Percentiles rank a stretch among this genome's conserved stretches.
Conservation (phyloP, 2,113 vertebrate genomes). For the Catharus minimus region DNA sequence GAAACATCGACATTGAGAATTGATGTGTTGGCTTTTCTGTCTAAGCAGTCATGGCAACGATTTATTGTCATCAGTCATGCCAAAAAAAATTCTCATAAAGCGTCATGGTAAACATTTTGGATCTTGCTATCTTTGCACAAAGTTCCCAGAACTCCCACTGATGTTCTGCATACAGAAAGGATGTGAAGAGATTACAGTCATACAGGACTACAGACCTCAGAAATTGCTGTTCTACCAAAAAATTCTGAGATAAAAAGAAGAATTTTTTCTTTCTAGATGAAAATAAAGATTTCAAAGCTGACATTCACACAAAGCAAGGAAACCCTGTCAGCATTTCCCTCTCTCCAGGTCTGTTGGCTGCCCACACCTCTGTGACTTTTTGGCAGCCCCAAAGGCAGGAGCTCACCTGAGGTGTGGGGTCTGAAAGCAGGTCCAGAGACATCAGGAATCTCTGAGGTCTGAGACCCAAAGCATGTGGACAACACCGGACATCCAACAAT, state of each 20-base stretch:
- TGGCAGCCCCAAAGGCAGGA: not conserved
- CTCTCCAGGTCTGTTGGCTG: not conserved
- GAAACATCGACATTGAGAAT: not conserved
- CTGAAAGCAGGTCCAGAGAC: not conserved
- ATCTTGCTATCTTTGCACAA: not conserved
- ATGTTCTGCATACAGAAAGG: not conserved
- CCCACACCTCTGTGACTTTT: not conserved
- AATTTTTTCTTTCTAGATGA: not conserved
- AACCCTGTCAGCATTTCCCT: not conserved
- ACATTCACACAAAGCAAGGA: not conserved
- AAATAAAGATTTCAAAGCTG: not conserved
- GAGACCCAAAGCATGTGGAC: fast-evolving
- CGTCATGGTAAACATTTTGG: not conserved
- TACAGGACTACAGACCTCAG: not conserved
- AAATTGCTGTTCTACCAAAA: not conserved
- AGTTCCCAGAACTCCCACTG: not conserved
- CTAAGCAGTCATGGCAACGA: not conserved
- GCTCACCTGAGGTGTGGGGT: not conserved
- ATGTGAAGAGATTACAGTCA: not conserved
- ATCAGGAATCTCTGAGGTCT: not conserved
- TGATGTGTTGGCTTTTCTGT: not conserved
- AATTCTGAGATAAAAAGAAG: not conserved
- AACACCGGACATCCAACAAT: not conserved
- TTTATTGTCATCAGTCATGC: not conserved
- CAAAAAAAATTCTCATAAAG: not conserved